Evolutionary conservation across 2,113 vertebrate species (phyloP).

Genomic region (Odontophorus gujanensis): DNA sequence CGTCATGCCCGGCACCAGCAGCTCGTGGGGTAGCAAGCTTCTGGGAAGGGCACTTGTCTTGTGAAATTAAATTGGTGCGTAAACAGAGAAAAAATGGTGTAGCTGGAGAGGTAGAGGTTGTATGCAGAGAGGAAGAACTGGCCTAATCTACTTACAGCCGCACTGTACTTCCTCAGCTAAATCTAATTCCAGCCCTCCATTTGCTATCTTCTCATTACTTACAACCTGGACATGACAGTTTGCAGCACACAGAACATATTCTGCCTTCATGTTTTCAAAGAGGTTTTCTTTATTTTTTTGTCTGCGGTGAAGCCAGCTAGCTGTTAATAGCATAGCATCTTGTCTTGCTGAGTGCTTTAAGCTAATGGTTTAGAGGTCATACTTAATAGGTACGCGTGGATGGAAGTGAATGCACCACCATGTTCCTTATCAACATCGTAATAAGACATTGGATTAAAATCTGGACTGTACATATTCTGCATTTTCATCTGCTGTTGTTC

Average conservation of each 20-base stretch:
- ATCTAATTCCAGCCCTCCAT: constrained; percentile 6
- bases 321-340: background rate
- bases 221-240: background rate
- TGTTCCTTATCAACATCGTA: background rate
- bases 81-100: background rate
- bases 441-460: background rate
- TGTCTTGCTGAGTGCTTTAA: background rate
- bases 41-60: constrained; percentile 33
- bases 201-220: background rate
- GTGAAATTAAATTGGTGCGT: constrained; percentile 18
- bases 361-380: background rate
- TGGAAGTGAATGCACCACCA: too few species aligned
- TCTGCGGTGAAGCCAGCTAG: background rate
- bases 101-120: background rate
- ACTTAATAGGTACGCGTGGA: background rate
- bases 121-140: background rate
- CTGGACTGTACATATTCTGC: background rate
- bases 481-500: background rate
- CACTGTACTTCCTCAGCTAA: constrained; percentile 16
- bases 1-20: background rate
- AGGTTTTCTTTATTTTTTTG: background rate
- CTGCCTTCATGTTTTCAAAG: background rate
- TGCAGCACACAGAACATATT: background rate
- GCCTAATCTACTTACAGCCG: constrained; percentile 35
- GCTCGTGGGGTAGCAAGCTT: background rate